Evolutionary conservation across 2,113 vertebrate genomes (phyloP), one percentile per base, ranked within the genome.

Genomic region (Telmatochromis sp.): DNA sequence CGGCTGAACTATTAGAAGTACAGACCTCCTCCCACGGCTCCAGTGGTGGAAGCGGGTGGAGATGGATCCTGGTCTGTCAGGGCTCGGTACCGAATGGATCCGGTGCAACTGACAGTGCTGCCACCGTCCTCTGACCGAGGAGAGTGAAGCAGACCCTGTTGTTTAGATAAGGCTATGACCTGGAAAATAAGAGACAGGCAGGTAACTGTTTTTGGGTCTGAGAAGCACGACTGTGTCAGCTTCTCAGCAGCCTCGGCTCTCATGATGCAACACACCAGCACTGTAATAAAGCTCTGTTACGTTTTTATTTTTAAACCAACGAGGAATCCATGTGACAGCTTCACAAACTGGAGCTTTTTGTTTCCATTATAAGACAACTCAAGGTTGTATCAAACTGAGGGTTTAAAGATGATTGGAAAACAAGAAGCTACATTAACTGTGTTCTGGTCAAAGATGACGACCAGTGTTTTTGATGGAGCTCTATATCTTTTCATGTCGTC

Each of bases 101-200:
- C 98, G 0, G 97, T 98, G 91, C 98, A 98, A 92, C 97, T 97
- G 79, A 98, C 97, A 0, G 97, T 97, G 92, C 98, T 98, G 78
- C 97, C 97, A 2, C 97, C 97, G 3, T 96, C 95, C 13, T 98
- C 98, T 0, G 97, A 97, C 73, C 97, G 97, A 93, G 91, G 97
- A 95, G 91, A 95, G 80, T 93, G 88, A 95, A 98, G 96, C 33
- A 99, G 96, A 28, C 98, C 98, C 92, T 98, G 98, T 92, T 99
- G 98, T 95, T 99, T 99, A 86, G 98, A 99, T 97, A 99, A 91
- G 86, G 98, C 97, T 75, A 99, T 98, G 33, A 99, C 98, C 93
- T 96, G 89, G 21, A 91, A 89, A n/a, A 58, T 6, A 23, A 55
- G 8, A 17, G 35, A 47, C 6, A 13, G 5, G 80, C 12, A 21